Evolutionary conservation across 2,113 vertebrate species (phyloP).

Genomic region (Hepsetus odoe): DNA sequence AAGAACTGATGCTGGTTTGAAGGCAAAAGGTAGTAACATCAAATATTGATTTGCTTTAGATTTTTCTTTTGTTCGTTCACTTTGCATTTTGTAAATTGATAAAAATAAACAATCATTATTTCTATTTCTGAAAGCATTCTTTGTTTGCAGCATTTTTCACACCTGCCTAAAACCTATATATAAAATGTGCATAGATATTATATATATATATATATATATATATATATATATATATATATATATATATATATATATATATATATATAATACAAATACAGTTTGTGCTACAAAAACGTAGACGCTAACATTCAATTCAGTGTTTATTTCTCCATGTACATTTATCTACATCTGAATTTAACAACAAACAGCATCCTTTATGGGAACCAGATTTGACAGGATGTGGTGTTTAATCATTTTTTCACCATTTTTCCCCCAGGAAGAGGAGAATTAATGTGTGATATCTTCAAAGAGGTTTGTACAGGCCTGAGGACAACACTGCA

Average conservation of each 20-base stretch:
- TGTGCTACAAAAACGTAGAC: background rate
- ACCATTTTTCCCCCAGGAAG: background rate
- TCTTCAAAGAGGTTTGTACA: slow-evolving; percentile 34
- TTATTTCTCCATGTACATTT: background rate
- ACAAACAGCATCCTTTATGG: background rate
- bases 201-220: too few species aligned
- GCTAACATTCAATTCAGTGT: background rate
- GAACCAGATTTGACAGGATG: background rate
- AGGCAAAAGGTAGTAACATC: too few species aligned
- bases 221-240: too few species aligned
- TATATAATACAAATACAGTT: background rate
- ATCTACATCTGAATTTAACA: background rate
- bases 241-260: background rate
- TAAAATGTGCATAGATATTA: too few species aligned
- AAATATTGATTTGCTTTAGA: too few species aligned
- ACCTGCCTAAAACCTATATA: too few species aligned
- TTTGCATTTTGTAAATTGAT: too few species aligned
- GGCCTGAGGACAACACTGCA: slow-evolving; percentile 5
- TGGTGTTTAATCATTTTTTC: slow-evolving; percentile 2
- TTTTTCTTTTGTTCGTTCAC: too few species aligned
- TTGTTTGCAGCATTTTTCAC: too few species aligned
- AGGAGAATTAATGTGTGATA: slow-evolving; percentile 6
- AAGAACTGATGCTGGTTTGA: too few species aligned
- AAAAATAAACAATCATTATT: too few species aligned
- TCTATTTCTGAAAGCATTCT: too few species aligned